phyloP scores from a whole-genome alignment of 2,888 invertebrate species.

The Morinoia aosen region DNA sequence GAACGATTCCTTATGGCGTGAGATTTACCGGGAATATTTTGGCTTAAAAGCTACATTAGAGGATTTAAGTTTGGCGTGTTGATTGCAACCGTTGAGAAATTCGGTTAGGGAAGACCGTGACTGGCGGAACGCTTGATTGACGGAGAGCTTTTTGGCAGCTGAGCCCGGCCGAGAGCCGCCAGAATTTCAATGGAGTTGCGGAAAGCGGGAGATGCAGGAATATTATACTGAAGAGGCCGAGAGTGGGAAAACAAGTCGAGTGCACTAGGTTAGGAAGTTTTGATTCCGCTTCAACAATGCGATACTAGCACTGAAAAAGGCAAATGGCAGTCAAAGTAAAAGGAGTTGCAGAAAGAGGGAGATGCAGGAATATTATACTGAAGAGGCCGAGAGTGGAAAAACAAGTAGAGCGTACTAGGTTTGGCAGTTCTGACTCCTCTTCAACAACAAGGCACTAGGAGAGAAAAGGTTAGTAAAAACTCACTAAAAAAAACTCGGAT shows the following conservation, averaged over 20 bases:
- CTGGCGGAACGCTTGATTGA: background rate
- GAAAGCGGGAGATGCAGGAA: background rate
- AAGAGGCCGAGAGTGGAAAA: background rate
- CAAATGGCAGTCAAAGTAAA: too few species aligned
- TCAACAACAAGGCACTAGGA: background rate
- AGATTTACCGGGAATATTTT: background rate
- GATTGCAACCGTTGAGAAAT: slow-evolving; percentile 14
- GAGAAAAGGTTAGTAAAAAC: background rate
- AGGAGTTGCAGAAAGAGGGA: background rate
- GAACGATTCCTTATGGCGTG: background rate
- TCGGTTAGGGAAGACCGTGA: slow-evolving; percentile 24
- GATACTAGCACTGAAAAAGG: background rate
- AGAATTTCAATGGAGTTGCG: slow-evolving; percentile 26
- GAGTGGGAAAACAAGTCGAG: background rate
- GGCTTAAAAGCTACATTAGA: background rate
- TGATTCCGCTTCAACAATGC: background rate
- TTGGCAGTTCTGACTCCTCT: background rate
- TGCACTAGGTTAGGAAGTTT: background rate
- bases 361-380: background rate
- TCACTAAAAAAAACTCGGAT: too few species aligned
- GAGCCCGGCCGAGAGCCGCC: background rate
- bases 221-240: background rate
- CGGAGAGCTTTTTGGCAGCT: background rate
- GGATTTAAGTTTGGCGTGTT: background rate
- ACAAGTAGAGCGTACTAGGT: background rate